Base-by-base conservation (phyloP, 2,888 invertebrate genomes). In the Maniola hyperantus region DNA sequence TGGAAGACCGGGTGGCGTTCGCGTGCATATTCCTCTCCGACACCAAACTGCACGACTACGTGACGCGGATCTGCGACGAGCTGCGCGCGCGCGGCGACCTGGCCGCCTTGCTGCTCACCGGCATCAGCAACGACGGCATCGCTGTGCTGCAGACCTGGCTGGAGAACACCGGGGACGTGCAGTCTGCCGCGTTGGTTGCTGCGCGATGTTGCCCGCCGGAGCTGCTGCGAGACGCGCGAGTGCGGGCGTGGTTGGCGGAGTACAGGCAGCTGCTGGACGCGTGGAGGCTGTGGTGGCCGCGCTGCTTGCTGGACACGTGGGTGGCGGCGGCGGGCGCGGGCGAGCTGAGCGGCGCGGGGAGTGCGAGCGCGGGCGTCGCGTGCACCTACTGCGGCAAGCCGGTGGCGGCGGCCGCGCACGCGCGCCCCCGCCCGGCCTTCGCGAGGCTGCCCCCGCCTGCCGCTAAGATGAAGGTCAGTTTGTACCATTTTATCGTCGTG, bases 331-430 rank as follows among this genome's bases (percentile, higher is more conserved):
- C 72, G 48, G 77, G 72, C 64, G 75, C 71, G 65, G 76, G 59
- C 96, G 97, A 94, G 63, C 66, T 65, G 70, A 71, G 57, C 75
- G 65, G 72, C 66, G 71, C 67, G 58, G 80, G 70, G 65, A 80
- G 70, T 65, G 77, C 82, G 75, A 79, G 82, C 75, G 87, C 89
- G 77, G 83, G 84, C 81, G 95, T 98, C 66, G 96, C 97, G 6
- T 99, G 99, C 88, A 97, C 97, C 80, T 99, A 97, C 91, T 99
- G 99, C 91, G 97, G 98, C 61, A 98, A 98, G 91, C 96, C 97
- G 71, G 97, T 99, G 73, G 96, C 96, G 70, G 94, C 96, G 86
- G 94, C 96, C 75, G 95, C 95, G n/a, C 91, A 93, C 72, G 93
- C 93, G 74, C 92, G 95, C 73, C 93, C 93, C 53, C 87, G 94